A percentile compares a stretch with the other conserved stretches of the same genome.
Conservation (phyloP, 2,888 invertebrate genomes). For the Seladonia tumulorum region DNA sequence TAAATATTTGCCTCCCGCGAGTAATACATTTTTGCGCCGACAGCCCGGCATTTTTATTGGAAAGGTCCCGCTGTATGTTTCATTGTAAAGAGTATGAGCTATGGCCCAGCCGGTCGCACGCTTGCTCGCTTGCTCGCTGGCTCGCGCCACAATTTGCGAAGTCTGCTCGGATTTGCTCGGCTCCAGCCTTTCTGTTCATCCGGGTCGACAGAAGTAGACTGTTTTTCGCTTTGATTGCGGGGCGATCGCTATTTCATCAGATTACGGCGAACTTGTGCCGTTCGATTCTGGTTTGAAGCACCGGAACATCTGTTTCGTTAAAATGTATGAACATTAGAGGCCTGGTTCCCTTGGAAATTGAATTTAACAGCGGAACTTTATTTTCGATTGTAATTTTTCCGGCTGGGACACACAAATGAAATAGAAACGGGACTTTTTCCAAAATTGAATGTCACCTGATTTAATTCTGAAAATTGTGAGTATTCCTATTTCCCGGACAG, state of each 20-base stretch:
- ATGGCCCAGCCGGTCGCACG: background rate
- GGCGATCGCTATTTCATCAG: background rate
- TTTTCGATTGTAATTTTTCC: too few species aligned
- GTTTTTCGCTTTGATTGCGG: background rate
- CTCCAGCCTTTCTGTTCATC: background rate
- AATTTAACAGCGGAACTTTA: too few species aligned
- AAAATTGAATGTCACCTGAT: too few species aligned
- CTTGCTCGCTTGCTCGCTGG: too few species aligned
- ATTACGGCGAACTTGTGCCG: background rate
- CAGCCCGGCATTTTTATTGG: conserved; percentile 47
- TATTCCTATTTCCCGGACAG: too few species aligned
- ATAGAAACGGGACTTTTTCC: too few species aligned
- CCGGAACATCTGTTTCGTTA: background rate
- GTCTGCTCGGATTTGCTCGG: background rate
- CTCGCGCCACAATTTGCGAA: background rate
- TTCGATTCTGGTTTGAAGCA: background rate
- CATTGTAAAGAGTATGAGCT: background rate
- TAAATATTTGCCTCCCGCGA: conserved; percentile 31
- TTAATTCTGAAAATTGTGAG: too few species aligned
- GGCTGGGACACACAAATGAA: too few species aligned
- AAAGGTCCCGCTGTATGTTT: background rate
- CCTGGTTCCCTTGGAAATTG: too few species aligned
- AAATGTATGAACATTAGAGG: background rate
- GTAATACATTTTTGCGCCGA: conserved; percentile 44
- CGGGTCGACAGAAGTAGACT: background rate